Conservation (phyloP, 2,797 vertebrate genomes). For the Acestrorhynchus altus region DNA sequence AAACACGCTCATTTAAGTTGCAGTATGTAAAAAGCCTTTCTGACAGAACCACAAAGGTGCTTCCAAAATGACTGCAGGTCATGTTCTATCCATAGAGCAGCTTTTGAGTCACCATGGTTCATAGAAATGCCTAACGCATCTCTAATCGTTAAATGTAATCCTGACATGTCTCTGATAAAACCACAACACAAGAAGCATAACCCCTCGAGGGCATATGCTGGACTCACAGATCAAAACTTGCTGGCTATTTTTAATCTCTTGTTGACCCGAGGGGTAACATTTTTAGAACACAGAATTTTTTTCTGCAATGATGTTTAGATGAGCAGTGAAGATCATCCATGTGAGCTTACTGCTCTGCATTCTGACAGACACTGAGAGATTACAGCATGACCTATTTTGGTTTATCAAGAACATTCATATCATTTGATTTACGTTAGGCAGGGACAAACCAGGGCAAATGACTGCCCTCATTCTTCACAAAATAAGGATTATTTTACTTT, state of each 20-base stretch:
- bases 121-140: slow-evolving; percentile 39
- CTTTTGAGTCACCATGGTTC: slow-evolving; percentile 12
- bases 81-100: slow-evolving; percentile 12
- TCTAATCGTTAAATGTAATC: slow-evolving; percentile 49
- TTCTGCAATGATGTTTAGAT: slow-evolving; percentile 44
- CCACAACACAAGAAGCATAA: slow-evolving; percentile 41
- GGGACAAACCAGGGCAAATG: slow-evolving; percentile 36
- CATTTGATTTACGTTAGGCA: slow-evolving; percentile 47
- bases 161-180: slow-evolving; percentile 45
- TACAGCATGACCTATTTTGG: slow-evolving; percentile 55
- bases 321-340: slow-evolving; percentile 35
- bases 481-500: slow-evolving; percentile 31
- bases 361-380: slow-evolving; percentile 55
- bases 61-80: not conserved
- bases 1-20: not conserved
- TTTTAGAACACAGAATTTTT: slow-evolving; percentile 45
- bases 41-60: not conserved
- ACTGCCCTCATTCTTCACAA: slow-evolving; percentile 20
- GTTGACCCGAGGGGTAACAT: slow-evolving; percentile 52
- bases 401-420: slow-evolving; percentile 48
- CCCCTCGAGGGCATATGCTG: slow-evolving; percentile 26
- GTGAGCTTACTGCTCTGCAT: slow-evolving; percentile 8
- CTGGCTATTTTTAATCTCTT: slow-evolving; percentile 50
- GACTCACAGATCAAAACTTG: slow-evolving; percentile 41
- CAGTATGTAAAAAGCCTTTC: not conserved